Conservation (phyloP, 2,797 vertebrate genomes). For the Rhodeus uyekii region DNA sequence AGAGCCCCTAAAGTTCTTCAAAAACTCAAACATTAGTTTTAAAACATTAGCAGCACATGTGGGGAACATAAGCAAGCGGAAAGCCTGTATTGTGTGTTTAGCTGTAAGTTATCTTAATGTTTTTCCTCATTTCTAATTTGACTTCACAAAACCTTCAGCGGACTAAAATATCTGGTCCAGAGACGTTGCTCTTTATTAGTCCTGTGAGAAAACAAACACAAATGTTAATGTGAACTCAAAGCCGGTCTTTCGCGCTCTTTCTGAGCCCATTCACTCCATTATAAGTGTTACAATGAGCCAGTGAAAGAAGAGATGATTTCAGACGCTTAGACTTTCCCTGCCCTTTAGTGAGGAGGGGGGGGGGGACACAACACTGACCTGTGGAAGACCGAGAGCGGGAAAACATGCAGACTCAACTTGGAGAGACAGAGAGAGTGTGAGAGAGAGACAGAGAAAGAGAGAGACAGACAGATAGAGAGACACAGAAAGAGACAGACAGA, state of each 20-base stretch:
- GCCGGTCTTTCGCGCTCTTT: slow-evolving; percentile 53
- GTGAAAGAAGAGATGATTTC: slow-evolving; percentile 51
- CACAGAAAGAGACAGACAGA: slow-evolving; percentile 47
- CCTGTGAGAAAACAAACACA: slow-evolving; percentile 10
- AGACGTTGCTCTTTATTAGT: neutral
- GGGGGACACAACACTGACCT: slow-evolving; percentile 49
- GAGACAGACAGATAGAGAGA: slow-evolving; percentile 48
- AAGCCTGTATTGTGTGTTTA: neutral
- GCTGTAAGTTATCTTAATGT: neutral
- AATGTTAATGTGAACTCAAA: slow-evolving; percentile 23
- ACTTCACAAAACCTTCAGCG: neutral
- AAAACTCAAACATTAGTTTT: neutral
- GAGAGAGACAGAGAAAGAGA: slow-evolving; percentile 39
- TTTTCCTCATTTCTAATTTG: neutral
- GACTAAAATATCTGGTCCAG: neutral
- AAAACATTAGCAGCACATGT: too few relatives aligned
- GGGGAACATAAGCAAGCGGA: neutral
- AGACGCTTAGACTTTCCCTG: slow-evolving; percentile 52
- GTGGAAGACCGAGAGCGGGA: slow-evolving; percentile 59
- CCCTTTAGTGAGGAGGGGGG: slow-evolving; percentile 24
- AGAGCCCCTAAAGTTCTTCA: neutral
- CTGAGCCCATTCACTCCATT: slow-evolving; percentile 34
- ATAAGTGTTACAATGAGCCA: slow-evolving; percentile 48
- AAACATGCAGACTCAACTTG: slow-evolving; percentile 57
- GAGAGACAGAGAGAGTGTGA: too few relatives aligned